A percentile compares a stretch with the other conserved stretches of the same genome.
phyloP scores from a whole-genome alignment of 2,797 vertebrate genomes.

The Xyrichtys novacula region DNA sequence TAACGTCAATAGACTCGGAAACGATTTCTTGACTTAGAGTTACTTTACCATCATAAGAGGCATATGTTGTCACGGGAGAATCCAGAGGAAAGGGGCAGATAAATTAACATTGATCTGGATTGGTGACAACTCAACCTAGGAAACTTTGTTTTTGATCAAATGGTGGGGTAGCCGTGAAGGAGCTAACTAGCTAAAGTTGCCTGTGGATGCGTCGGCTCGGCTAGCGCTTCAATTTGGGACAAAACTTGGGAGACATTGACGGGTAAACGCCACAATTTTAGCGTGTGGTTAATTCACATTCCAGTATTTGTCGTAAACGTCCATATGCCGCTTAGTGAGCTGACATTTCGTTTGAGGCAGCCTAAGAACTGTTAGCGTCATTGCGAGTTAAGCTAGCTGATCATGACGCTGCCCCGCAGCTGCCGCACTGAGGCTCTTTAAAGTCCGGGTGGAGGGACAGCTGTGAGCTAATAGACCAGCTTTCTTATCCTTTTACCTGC shows the following conservation, averaged over 20 bases:
- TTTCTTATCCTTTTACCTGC: neutral
- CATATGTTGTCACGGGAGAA: fast-evolving
- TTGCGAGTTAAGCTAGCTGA: slow-evolving; percentile 22
- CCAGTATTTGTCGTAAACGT: too few relatives aligned
- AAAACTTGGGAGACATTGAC: neutral
- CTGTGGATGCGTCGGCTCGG: slow-evolving; percentile 7
- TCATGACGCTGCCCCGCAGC: slow-evolving; percentile 34
- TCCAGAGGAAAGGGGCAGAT: fast-evolving
- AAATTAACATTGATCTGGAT: neutral
- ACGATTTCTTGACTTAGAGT: neutral
- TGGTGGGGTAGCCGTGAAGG: slow-evolving; percentile 6
- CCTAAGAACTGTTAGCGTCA: slow-evolving; percentile 22
- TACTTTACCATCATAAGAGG: neutral
- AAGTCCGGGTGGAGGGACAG: slow-evolving; percentile 14
- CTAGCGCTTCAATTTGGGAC: neutral
- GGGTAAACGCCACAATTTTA: neutral
- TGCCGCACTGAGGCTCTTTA: slow-evolving; percentile 34
- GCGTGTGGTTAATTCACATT: neutral
- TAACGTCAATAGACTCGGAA: slow-evolving; percentile 29
- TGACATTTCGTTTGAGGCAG: slow-evolving; percentile 10
- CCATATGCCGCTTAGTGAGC: neutral
- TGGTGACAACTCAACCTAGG: neutral
- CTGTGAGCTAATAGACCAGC: neutral
- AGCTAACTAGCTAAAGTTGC: slow-evolving; percentile 69
- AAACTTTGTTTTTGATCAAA: slow-evolving; percentile 18